phyloP scores from a whole-genome alignment of 1,140 invertebrate species.

The Apocrypta bakeri region DNA sequence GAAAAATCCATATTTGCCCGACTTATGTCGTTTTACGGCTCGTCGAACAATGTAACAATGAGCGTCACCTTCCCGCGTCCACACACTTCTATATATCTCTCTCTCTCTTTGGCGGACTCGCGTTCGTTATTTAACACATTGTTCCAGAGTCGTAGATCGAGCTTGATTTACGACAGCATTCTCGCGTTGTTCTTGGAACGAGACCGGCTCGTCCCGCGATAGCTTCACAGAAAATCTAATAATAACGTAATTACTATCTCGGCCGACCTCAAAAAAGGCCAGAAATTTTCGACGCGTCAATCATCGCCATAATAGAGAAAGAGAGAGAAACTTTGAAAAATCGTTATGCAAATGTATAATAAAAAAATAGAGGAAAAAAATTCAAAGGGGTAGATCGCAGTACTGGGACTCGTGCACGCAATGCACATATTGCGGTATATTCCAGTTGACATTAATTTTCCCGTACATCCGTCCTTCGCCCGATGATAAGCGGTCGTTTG shows the following conservation, averaged over 20 bases:
- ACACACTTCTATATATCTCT: not conserved
- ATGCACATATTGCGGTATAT: conserved; percentile 25
- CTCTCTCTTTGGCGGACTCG: not conserved
- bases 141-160: not conserved
- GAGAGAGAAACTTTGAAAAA: conserved; percentile 6
- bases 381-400: conserved; percentile 44
- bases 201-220: not conserved
- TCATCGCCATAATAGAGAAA: not conserved
- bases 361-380: too few relatives aligned
- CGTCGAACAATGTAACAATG: not conserved
- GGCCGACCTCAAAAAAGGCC: not conserved
- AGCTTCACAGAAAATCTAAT: conserved; percentile 14
- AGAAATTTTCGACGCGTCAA: not conserved
- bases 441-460: conserved; percentile 42
- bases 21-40: not conserved
- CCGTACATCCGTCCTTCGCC: not conserved
- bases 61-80: not conserved
- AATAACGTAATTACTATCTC: not conserved
- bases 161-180: not conserved
- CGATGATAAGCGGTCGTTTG: conserved; percentile 38
- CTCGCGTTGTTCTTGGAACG: not conserved
- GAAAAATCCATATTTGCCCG: not conserved
- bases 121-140: not conserved
- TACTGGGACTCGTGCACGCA: conserved; percentile 24
- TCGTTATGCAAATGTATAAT: too few relatives aligned